Evolutionary conservation across 2,113 vertebrate genomes (phyloP), one percentile per base, ranked within the genome.

Genomic region (Gobius niger): DNA sequence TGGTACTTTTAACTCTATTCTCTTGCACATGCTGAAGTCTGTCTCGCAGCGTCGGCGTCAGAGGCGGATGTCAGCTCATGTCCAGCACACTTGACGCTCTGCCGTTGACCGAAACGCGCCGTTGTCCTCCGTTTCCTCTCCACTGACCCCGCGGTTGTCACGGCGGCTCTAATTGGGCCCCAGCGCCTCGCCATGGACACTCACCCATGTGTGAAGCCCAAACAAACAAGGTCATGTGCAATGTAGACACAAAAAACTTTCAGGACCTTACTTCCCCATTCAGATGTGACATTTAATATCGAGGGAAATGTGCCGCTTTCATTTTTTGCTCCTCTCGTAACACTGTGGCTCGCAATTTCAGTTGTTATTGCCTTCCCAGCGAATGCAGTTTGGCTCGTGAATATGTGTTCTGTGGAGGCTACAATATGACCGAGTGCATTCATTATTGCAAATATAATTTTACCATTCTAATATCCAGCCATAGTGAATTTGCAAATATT

Each of bases 81-180:
- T 42, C 62, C 61, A 10, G n/a, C 60, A 51, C 15, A 44, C 41
- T 50, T 78, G 59, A 67, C 68, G 51, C 44, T 69, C 50, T 66
- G 60, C 65, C 72, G 70, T 19, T 65, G 47, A 62, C 72, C 71
- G 57, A 71, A 68, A 44, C 72, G 46, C 15, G 5, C 15, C 3
- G 13, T 1, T 53, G 64, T 54, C 57, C 50, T 63, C 67, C 13
- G 53, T 15, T 62, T 65, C 10, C 15, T 52, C 65, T 1, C 10
- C 1, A 19, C 67, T 66, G 19, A 63, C 62, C 24, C 57, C 4
- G 2, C 47, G 77, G 77, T 75, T 65, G 61, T 65, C 75, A 53
- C 72, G 42, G 9, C 13, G 3, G 41, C 64, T 72, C 68, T 80
- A 82, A 85, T 85, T 82, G 72, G 24, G 72, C 67, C 59, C 15